Conservation (phyloP, 2,797 vertebrate genomes). For the Dipus sagitta region DNA sequence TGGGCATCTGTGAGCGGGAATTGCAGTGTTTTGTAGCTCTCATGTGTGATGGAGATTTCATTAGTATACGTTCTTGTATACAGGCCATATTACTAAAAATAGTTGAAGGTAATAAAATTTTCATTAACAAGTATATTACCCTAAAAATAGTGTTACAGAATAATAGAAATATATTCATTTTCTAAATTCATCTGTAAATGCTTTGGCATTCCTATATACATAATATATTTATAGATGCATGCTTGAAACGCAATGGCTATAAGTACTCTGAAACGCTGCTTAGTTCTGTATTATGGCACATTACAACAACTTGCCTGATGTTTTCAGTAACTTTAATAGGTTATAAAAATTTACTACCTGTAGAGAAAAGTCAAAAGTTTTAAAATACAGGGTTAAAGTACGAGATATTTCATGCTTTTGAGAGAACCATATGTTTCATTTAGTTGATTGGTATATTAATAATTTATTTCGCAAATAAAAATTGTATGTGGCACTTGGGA, state of each 20-base stretch:
- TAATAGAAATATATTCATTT: background rate
- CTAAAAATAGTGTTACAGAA: background rate
- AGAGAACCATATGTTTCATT: background rate
- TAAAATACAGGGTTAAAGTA: background rate
- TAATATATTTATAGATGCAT: background rate
- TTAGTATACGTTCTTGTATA: background rate
- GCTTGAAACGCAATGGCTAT: background rate
- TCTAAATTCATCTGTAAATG: background rate
- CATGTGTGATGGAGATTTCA: background rate
- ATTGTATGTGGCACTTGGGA: too few relatives aligned
- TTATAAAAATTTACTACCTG: background rate
- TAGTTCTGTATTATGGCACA: background rate
- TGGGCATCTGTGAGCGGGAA: too few relatives aligned
- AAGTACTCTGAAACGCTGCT: background rate
- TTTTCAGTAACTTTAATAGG: background rate
- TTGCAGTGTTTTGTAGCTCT: background rate
- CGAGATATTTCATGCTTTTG: background rate
- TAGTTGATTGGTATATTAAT: background rate
- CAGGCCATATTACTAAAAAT: background rate
- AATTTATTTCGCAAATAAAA: background rate
- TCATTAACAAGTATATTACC: background rate
- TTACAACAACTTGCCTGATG: background rate
- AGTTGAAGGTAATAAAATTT: background rate
- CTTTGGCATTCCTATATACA: background rate
- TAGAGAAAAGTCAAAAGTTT: background rate